A percentile compares a stretch with the other conserved stretches of the same genome.
Conservation (phyloP, 1,140 invertebrate genomes). For the Microplitis mediator region DNA sequence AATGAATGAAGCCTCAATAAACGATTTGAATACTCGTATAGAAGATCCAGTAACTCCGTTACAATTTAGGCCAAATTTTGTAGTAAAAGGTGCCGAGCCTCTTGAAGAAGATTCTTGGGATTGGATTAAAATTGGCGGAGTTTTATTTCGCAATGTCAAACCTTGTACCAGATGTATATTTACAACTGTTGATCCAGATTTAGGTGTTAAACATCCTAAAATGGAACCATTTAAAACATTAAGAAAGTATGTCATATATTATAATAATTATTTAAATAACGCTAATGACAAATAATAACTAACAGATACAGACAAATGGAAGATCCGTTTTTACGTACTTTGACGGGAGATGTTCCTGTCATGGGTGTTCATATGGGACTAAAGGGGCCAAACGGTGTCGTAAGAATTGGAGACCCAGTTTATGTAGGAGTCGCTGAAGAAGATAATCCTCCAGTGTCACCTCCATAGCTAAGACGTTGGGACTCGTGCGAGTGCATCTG, state of each 20-base stretch:
- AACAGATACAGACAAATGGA: constrained; percentile 55
- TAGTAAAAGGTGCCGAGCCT: constrained; percentile 67
- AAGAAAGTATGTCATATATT: constrained; percentile 46
- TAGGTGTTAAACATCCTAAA: constrained; percentile 59
- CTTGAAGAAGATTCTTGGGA: constrained; percentile 75
- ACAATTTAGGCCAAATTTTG: constrained; percentile 73
- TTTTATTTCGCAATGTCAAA: constrained; percentile 68
- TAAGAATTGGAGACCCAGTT: constrained; percentile 55
- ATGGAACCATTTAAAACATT: constrained; percentile 66
- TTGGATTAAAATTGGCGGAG: constrained; percentile 71
- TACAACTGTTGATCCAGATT: constrained; percentile 66
- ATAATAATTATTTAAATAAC: no score
- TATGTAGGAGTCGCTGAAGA: constrained; percentile 50
- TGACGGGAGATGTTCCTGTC: constrained; percentile 50
- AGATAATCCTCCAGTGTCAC: constrained; percentile 37
- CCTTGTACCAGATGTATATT: constrained; percentile 71
- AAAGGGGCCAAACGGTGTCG: constrained; percentile 36
- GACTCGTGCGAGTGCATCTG: constrained; percentile 48
- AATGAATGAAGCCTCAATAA: constrained; percentile 68
- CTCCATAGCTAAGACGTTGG: constrained; percentile 56
- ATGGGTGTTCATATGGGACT: constrained; percentile 60
- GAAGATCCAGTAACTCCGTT: constrained; percentile 62
- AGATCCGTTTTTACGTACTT: constrained; percentile 42
- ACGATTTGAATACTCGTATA: constrained; percentile 67
- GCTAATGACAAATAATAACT: background rate